These are phyloP conservation scores for Pseudanteris insignis DNA, from an alignment of 2,888 invertebrate species.

Conservation along the genomic window DNA sequence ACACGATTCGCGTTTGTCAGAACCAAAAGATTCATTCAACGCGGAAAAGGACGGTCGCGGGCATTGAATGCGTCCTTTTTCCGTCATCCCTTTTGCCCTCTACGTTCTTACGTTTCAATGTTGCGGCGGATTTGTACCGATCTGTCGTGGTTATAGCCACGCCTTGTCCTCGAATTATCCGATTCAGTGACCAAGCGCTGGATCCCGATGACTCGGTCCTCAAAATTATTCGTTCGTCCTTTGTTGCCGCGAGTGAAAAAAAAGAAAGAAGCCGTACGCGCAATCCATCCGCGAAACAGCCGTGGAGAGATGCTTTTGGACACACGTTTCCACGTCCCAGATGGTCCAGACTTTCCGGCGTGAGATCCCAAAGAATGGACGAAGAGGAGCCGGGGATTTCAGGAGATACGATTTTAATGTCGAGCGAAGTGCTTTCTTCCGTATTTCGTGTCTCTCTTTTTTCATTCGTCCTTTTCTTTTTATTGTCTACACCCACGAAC, in stretches of 20 bases:
- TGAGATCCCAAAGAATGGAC: slow-evolving; percentile 48
- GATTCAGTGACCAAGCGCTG: slow-evolving; percentile 49
- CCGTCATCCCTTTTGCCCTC: background rate
- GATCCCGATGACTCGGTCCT: slow-evolving; percentile 43
- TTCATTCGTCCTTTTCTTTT: slow-evolving; percentile 14
- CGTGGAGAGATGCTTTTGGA: slow-evolving; percentile 37
- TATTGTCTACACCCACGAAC: slow-evolving; percentile 37
- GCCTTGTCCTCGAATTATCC: slow-evolving; percentile 51
- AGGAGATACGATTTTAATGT: slow-evolving; percentile 53
- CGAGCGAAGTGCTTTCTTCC: slow-evolving; percentile 50
- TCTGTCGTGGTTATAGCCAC: slow-evolving; percentile 42
- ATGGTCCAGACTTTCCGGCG: slow-evolving; percentile 48
- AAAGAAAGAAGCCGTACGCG: slow-evolving; percentile 40
- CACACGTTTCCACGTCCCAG: slow-evolving; percentile 41
- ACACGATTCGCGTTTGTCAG: no score
- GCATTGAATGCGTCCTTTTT: slow-evolving; percentile 22
- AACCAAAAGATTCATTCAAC: no score
- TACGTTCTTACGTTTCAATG: slow-evolving; percentile 38
- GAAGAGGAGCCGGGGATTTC: slow-evolving; percentile 37
- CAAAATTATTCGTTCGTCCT: slow-evolving; percentile 39
- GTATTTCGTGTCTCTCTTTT: slow-evolving; percentile 43
- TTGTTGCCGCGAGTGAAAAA: slow-evolving; percentile 31
- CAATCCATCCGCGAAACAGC: slow-evolving; percentile 38
- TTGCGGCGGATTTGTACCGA: slow-evolving; percentile 44
- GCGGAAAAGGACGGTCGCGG: no score